Conservation (phyloP, 2,888 invertebrate genomes). For the Nasonia oneida region DNA sequence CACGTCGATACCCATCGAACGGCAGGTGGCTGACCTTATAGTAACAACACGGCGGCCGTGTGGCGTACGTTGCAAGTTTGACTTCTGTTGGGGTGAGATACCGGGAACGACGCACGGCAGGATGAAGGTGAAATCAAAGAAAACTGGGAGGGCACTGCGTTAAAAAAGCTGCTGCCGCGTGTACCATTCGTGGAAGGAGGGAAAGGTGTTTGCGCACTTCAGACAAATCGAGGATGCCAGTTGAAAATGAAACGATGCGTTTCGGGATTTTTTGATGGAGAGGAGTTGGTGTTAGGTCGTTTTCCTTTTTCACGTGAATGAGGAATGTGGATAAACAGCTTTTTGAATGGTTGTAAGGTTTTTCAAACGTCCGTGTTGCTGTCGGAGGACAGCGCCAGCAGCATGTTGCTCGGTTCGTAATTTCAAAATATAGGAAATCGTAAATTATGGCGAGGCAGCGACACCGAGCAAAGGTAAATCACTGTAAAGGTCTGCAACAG, state of each 20-base stretch:
- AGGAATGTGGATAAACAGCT: not conserved
- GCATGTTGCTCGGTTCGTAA: not conserved
- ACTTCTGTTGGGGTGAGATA: conserved; percentile 6
- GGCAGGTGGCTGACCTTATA: conserved; percentile 79
- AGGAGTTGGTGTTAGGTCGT: not conserved
- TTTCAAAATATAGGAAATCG: not conserved
- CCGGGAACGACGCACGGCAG: not conserved
- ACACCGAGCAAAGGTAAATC: not conserved
- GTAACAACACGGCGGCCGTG: conserved; percentile 67
- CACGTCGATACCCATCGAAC: conserved; percentile 76
- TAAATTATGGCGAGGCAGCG: not conserved
- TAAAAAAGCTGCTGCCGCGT: not conserved
- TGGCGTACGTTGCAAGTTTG: conserved; percentile 52
- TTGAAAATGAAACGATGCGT: conserved; percentile 3
- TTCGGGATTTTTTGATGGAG: not conserved
- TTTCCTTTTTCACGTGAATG: not conserved
- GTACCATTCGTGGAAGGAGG: conserved; percentile 40
- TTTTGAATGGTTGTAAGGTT: conserved; percentile 1
- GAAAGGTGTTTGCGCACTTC: conserved; percentile 21
- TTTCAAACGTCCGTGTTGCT: not conserved
- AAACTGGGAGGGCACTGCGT: conserved; percentile 20
- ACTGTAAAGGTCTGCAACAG: no score
- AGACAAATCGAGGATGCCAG: conserved; percentile 27
- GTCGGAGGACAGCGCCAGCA: not conserved
- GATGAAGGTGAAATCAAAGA: conserved; percentile 37